Evolutionary conservation across 2,113 vertebrate genomes (phyloP).

Genomic region (Cyanoliseus patagonus): DNA sequence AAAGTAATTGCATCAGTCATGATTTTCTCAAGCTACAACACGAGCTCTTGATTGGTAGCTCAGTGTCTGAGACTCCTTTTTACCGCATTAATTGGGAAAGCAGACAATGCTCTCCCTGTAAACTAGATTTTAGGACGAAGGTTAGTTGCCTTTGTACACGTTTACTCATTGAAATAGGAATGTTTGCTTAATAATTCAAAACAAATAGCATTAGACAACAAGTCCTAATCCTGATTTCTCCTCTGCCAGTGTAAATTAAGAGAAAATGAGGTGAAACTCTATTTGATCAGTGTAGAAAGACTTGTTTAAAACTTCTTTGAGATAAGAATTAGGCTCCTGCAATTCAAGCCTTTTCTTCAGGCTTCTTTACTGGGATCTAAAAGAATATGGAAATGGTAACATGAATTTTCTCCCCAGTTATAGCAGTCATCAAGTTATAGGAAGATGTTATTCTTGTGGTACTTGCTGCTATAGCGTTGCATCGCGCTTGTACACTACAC

Average conservation of each 20-base stretch:
- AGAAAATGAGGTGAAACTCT: slow-evolving; percentile 63
- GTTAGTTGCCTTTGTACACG: slow-evolving; percentile 70
- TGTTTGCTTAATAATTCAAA: slow-evolving; percentile 72
- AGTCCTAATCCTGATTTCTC: slow-evolving; percentile 66
- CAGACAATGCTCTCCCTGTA: slow-evolving; percentile 68
- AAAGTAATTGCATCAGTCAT: slow-evolving; percentile 72
- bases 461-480: background rate
- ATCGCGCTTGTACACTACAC: fast-evolving
- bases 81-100: slow-evolving; percentile 65
- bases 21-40: slow-evolving; percentile 70
- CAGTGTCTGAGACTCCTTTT: slow-evolving; percentile 58
- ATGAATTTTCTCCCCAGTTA: slow-evolving; percentile 49
- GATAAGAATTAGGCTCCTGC: slow-evolving; percentile 32
- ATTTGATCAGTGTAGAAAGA: slow-evolving; percentile 50
- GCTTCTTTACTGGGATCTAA: background rate
- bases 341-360: slow-evolving; percentile 27
- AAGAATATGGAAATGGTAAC: slow-evolving; percentile 17
- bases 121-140: slow-evolving; percentile 65
- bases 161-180: slow-evolving; percentile 67
- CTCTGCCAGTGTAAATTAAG: slow-evolving; percentile 64
- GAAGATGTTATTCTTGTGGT: background rate
- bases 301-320: slow-evolving; percentile 53
- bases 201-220: slow-evolving; percentile 69
- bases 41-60: slow-evolving; percentile 59
- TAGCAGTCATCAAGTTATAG: background rate